These are phyloP conservation scores for Sisyra terminalis DNA, from an alignment of 2,888 invertebrate genomes.

Conservation along the genomic window DNA sequence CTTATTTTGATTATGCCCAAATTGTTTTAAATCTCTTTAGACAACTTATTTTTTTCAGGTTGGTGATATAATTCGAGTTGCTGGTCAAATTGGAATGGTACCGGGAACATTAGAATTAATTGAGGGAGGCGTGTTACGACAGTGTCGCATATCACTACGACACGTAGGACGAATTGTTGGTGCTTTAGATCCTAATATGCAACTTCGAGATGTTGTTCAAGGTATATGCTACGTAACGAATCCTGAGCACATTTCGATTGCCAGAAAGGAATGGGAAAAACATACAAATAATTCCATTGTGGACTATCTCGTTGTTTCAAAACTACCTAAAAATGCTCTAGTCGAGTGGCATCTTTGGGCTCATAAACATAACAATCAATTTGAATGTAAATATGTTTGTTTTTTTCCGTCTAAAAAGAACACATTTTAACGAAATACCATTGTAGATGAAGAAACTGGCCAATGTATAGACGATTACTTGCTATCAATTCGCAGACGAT, in stretches of 20 bases:
- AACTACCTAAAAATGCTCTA: conserved; percentile 60
- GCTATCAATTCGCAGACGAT: conserved; percentile 67
- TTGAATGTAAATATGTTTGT: conserved; percentile 79
- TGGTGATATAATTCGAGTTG: conserved; percentile 68
- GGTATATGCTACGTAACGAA: conserved; percentile 75
- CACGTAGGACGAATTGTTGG: conserved; percentile 70
- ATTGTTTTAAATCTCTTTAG: background rate
- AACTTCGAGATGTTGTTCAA: conserved; percentile 68
- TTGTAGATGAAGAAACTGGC: conserved; percentile 77
- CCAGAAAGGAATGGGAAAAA: conserved; percentile 65
- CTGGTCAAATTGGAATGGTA: conserved; percentile 84
- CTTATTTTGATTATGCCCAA: background rate
- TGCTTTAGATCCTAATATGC: conserved; percentile 62
- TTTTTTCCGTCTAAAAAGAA: no score
- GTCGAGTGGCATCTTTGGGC: conserved; percentile 94
- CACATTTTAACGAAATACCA: conserved; percentile 6
- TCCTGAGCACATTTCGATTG: conserved; percentile 50
- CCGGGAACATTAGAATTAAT: conserved; percentile 64
- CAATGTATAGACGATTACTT: conserved; percentile 68
- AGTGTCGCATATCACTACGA: conserved; percentile 68
- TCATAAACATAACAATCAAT: conserved; percentile 70
- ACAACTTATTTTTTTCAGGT: no score
- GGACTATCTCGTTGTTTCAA: conserved; percentile 71
- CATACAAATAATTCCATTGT: conserved; percentile 75
- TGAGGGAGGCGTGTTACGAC: conserved; percentile 59